These are phyloP conservation scores for Spialia ferax DNA, from an alignment of 2,888 invertebrate genomes.

Conservation along the genomic window DNA sequence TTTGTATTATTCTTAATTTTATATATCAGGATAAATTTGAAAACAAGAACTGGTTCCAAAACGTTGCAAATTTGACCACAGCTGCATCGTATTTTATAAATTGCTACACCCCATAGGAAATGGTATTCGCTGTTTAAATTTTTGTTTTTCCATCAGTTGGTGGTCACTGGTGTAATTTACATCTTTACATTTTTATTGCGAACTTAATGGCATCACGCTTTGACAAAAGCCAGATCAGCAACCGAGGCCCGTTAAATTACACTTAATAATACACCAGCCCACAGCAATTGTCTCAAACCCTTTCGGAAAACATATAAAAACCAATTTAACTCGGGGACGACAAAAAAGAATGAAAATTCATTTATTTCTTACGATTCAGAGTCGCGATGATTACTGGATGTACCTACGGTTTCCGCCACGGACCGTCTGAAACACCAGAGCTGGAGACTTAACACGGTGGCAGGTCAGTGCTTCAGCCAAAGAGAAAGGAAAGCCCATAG, in stretches of 20 bases:
- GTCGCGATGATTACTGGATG: conserved; percentile 68
- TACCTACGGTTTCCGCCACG: conserved; percentile 68
- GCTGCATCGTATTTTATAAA: neutral
- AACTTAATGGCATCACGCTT: conserved; percentile 59
- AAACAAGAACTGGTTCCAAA: neutral
- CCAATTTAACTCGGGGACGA: conserved; percentile 60
- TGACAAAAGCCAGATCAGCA: conserved; percentile 58
- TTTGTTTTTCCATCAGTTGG: conserved; percentile 15
- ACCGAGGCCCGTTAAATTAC: conserved; percentile 57
- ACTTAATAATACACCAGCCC: conserved; percentile 60
- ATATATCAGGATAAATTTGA: too few species aligned
- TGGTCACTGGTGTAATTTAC: conserved; percentile 38
- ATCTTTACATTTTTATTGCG: conserved; percentile 40
- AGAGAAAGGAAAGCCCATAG: too few species aligned
- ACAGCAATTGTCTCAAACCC: conserved; percentile 58
- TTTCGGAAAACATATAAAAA: conserved; percentile 76
- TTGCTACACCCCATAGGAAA: conserved; percentile 26
- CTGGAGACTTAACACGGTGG: conserved; percentile 33
- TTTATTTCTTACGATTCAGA: conserved; percentile 79
- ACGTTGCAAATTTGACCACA: conserved; percentile 5
- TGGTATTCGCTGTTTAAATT: conserved; percentile 21
- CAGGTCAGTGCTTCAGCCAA: conserved; percentile 38
- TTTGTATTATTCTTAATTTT: too few species aligned
- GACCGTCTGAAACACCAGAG: conserved; percentile 1
- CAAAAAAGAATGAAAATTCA: conserved; percentile 67